Evolutionary conservation across 2,797 vertebrate species (phyloP).

Genomic region (Melopsittacus undulatus): DNA sequence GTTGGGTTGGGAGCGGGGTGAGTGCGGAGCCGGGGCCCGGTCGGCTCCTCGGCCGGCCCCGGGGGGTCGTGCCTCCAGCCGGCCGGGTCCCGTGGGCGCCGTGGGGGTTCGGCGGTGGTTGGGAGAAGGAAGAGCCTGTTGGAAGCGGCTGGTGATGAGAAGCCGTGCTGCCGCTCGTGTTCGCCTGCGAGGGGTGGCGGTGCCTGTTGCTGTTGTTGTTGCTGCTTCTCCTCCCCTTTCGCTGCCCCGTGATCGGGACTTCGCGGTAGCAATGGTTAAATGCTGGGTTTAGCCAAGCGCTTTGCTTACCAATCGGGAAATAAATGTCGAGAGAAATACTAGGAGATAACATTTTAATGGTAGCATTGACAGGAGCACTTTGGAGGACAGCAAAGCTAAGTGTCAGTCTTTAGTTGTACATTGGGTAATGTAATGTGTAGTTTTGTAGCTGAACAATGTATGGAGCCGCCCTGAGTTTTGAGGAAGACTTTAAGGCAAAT

Average conservation of each 20-base stretch:
- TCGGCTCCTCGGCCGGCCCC: background rate
- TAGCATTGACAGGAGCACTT: background rate
- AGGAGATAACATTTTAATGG: background rate
- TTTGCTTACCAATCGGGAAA: background rate
- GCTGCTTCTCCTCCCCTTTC: background rate
- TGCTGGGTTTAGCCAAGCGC: background rate
- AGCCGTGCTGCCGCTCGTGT: background rate
- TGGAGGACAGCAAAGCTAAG: background rate
- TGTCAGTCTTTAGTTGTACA: fast-evolving
- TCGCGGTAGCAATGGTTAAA: background rate
- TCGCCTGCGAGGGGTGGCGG: background rate
- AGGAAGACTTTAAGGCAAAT: background rate
- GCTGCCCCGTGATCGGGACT: background rate
- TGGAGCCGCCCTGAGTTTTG: background rate
- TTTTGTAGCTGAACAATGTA: background rate
- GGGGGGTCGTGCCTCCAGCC: background rate
- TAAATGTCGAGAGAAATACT: background rate
- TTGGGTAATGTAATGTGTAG: fast-evolving
- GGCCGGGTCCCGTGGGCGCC: fast-evolving
- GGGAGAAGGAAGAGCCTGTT: background rate
- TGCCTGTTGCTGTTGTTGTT: constrained; percentile 38
- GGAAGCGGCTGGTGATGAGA: background rate
- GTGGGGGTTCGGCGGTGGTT: background rate
- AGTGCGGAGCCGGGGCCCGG: background rate
- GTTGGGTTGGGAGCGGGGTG: background rate